Evolutionary conservation across 1,140 invertebrate genomes (phyloP).

Genomic region (Papilio dardanus): DNA sequence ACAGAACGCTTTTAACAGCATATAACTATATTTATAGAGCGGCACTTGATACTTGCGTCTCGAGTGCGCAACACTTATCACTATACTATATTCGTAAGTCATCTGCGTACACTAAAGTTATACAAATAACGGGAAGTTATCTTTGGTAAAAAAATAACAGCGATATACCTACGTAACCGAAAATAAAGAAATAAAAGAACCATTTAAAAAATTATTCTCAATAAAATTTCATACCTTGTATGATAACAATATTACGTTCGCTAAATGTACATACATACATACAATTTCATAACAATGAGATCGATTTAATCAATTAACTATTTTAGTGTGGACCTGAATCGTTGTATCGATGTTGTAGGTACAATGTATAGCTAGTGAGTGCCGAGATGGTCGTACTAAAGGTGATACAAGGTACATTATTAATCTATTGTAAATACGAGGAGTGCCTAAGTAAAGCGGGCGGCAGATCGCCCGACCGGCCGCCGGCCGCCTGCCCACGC

Average conservation of each 20-base stretch:
- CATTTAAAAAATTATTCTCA: conserved; percentile 56
- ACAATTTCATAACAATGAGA: conserved; percentile 80
- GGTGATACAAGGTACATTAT: conserved; percentile 34
- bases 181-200: conserved; percentile 59
- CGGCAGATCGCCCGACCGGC: conserved; percentile 61
- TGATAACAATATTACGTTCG: conserved; percentile 78
- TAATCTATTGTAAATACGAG: conserved; percentile 38
- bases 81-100: conserved; percentile 62
- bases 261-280: conserved; percentile 72
- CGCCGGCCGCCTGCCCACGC: conserved; percentile 49
- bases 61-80: conserved; percentile 67
- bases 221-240: conserved; percentile 80
- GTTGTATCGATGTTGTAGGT: conserved; percentile 55
- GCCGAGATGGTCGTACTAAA: conserved; percentile 35
- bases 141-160: conserved; percentile 79
- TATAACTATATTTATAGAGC: conserved; percentile 61
- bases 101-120: conserved; percentile 59
- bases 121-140: conserved; percentile 68
- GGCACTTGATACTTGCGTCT: conserved; percentile 73
- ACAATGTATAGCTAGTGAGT: conserved; percentile 26
- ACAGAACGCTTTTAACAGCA: conserved; percentile 52
- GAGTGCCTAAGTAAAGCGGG: conserved; percentile 41
- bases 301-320: conserved; percentile 71
- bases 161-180: conserved; percentile 62
- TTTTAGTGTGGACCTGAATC: conserved; percentile 66